Evolutionary conservation across 2,888 invertebrate genomes (phyloP), one percentile per base, ranked within the genome.

Genomic region (Drosophila suboccidentalis): DNA sequence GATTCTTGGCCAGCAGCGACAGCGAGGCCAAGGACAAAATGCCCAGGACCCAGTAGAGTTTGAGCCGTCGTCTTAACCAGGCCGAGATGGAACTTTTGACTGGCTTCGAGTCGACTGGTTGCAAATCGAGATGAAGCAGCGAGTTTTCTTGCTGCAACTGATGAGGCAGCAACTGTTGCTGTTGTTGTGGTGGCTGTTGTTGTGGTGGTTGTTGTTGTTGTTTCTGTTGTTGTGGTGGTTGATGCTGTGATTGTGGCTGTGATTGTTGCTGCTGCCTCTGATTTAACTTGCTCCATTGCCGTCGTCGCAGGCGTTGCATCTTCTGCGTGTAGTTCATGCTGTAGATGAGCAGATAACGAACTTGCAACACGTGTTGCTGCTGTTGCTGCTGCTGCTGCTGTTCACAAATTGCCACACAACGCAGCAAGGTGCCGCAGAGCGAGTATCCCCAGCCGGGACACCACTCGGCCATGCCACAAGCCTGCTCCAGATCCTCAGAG

Each of bases 301-400:
- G 41, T 0, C 43, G 47, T 8, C 67, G 63, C 1, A 63, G 9
- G 11, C 38, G 32, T 26, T 51, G 34, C 67, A 64, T 64, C 17
- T 57, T 43, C 2, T 26, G 46, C 0, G 50, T 34, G 2, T 38
- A 57, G 57, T 50, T 49, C 49, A 63, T 46, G 46, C 36, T 44
- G 43, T 67, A 75, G 9, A 75, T 8, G 1, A 75, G 53, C 34
- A 75, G 9, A 10, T 71, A 75, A n/a, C 74, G 61, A 1, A 63
- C 62, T 11, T 41, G 49, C 22, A 69, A 8, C n/a, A 3, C 1
- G 9, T 17, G 39, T 15, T 39, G 39, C 39, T 39, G 39, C 0
- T 39, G 39, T 10, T 17, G 39, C 39, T 39, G 38, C 8, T 36
- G 36, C 36, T 36, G 36, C 5, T 41, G 32, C 36, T 36, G 36